Percentiles rank a stretch among this genome's conserved stretches.
Conservation (phyloP, 2,113 vertebrate genomes). For the Mus spicilegus region DNA sequence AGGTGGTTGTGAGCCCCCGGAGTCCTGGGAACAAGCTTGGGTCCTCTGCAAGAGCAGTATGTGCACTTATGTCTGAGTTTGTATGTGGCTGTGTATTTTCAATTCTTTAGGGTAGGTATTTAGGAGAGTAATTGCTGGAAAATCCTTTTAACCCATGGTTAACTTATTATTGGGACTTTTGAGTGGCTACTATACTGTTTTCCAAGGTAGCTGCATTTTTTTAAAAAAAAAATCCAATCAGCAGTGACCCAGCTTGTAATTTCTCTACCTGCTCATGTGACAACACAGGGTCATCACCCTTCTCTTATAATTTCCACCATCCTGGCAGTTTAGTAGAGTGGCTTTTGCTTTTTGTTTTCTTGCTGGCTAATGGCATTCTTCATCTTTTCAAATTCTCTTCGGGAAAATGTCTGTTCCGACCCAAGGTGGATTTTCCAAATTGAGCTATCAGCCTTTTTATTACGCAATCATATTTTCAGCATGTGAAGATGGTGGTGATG, state of each 20-base stretch:
- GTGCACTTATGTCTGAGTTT: background rate
- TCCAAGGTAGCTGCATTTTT: background rate
- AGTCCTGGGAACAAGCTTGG: background rate
- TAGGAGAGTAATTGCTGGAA: background rate
- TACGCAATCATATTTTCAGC: background rate
- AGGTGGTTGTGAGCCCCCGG: background rate
- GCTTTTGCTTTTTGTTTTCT: background rate
- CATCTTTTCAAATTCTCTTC: conserved; percentile 7
- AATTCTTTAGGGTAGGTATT: background rate
- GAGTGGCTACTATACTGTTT: background rate
- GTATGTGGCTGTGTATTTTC: background rate
- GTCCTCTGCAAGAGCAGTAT: background rate
- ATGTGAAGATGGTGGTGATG: background rate
- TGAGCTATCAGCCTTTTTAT: conserved; percentile 20
- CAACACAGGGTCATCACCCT: background rate
- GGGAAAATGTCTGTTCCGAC: background rate
- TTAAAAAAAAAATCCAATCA: background rate
- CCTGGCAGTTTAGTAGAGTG: background rate
- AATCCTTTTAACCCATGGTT: background rate
- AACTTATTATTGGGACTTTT: background rate
- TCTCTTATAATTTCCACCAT: background rate
- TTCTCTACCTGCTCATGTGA: background rate
- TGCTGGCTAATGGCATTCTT: background rate
- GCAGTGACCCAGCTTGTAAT: background rate
- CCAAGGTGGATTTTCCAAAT: conserved; percentile 19